Evolutionary conservation across 2,113 vertebrate genomes (phyloP), one percentile per base, ranked within the genome.

Genomic region (Canis aureus): DNA sequence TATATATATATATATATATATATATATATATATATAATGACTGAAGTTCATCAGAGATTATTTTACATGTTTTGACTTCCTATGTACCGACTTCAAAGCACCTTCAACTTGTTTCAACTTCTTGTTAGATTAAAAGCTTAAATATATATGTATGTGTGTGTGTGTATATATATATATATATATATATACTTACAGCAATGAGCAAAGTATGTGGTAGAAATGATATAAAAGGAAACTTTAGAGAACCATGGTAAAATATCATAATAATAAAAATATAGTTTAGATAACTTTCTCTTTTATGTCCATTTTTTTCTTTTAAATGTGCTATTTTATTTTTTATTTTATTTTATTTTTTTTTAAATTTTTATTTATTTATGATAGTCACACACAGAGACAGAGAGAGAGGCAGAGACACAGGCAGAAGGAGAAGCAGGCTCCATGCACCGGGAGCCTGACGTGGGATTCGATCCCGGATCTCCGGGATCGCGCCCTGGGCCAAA

Each of bases 51-150:
- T 94, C 64, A 89, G 62, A 60, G 73, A 82, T 92, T 23, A 73
- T 25, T 83, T 67, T 23, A 23, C 35, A 53, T 78, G 73, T 49
- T 92, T 89, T 69, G n/a, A 22, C 73, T 35, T 66, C 51, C n/a
- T 91, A 3, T 57, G 81, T 79, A n/a, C 25, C 94, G 38, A 95
- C 51, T 85, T 92, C 88, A 85, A 74, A 96, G 49, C 23, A 29
- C 43, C n/a, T 89, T 79, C n/a, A 53, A 71, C 29, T 94, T 90
- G 11, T 86, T 95, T 96, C 60, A 86, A 23, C 23, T 35, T 35
- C 35, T 60, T 94, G 43, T 55, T 92, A 84, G 43, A 95, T 64
- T 78, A 88, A 91, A 95, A 73, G 43, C 57, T 25, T 69, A 32
- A 67, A 60, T 35, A 35, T 35, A 35, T 35, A 35, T 35, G 3